phyloP scores from a whole-genome alignment of 2,797 vertebrate genomes.

The Helicolenus hilgendorfi region DNA sequence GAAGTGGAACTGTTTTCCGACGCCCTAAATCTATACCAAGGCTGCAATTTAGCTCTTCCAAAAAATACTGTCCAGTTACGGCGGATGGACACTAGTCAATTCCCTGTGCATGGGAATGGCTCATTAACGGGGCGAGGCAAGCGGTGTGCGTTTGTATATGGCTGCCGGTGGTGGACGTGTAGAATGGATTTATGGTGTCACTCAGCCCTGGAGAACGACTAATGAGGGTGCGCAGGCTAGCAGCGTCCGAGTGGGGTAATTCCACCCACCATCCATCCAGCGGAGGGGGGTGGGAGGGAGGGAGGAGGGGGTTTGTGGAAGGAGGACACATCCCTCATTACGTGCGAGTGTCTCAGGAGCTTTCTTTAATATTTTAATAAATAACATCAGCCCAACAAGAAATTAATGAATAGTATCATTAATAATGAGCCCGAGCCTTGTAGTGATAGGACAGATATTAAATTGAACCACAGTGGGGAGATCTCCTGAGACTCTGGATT shows the following conservation, averaged over 20 bases:
- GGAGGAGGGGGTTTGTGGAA: conserved; percentile 53
- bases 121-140: conserved; percentile 94
- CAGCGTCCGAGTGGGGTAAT: conserved; percentile 90
- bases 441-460: conserved; percentile 99
- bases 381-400: conserved; percentile 99
- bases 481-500: conserved; percentile 98
- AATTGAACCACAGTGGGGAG: conserved; percentile 98
- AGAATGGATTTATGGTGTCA: conserved; percentile 99
- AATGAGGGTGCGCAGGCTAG: conserved; percentile 94
- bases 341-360: conserved; percentile 95
- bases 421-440: conserved; percentile 99
- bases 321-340: conserved; percentile 97
- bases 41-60: conserved; percentile 91
- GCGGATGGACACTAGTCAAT: conserved; percentile 96
- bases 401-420: conserved; percentile 99
- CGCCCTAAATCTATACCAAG: conserved; percentile 92
- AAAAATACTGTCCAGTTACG: conserved; percentile 93
- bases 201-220: conserved; percentile 97
- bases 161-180: conserved; percentile 91
- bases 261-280: conserved; percentile 90
- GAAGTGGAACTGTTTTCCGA: conserved; percentile 88
- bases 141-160: conserved; percentile 90
- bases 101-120: conserved; percentile 98
- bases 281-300: conserved; percentile 55
- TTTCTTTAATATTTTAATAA: conserved; percentile 99